These are phyloP conservation scores for Halesus radiatus DNA, from an alignment of 1,140 invertebrate species.

Conservation along the genomic window DNA sequence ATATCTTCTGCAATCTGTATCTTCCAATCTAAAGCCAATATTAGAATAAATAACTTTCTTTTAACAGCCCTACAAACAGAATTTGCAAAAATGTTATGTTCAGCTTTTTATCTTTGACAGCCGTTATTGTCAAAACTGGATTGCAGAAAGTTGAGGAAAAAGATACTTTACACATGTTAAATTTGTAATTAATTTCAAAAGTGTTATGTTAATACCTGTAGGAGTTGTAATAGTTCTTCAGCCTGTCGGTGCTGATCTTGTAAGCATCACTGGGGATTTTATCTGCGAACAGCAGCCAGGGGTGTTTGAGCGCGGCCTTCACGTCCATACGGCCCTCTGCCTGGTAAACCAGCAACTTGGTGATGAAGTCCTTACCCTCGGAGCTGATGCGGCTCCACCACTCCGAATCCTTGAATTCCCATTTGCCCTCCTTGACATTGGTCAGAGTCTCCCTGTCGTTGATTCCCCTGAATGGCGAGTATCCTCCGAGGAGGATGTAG, in stretches of 20 bases:
- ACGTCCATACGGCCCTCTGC: constrained; percentile 85
- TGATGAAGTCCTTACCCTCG: constrained; percentile 91
- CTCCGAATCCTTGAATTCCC: constrained; percentile 75
- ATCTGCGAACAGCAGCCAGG: constrained; percentile 86
- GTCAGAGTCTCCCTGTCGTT: constrained; percentile 91
- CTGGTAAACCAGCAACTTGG: constrained; percentile 82
- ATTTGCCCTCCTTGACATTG: constrained; percentile 73
- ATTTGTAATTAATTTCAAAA: too few relatives aligned
- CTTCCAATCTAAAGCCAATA: too few relatives aligned
- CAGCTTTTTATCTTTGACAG: too few relatives aligned
- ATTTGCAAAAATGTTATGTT: too few relatives aligned
- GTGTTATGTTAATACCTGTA: constrained; percentile 70
- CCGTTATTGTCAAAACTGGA: too few relatives aligned
- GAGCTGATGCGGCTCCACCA: constrained; percentile 80
- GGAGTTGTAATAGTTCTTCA: constrained; percentile 83
- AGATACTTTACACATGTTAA: too few relatives aligned
- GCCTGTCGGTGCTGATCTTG: constrained; percentile 80
- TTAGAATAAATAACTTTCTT: too few relatives aligned
- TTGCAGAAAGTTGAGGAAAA: too few relatives aligned
- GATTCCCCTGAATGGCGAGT: constrained; percentile 85
- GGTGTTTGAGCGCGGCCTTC: constrained; percentile 83
- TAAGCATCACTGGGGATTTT: constrained; percentile 75
- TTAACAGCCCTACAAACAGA: too few relatives aligned
- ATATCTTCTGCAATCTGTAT: too few relatives aligned
- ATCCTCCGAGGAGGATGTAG: constrained; percentile 87